Evolutionary conservation across 2,113 vertebrate species (phyloP), one percentile per base, ranked within the genome.

Genomic region (Ammospiza caudacuta): DNA sequence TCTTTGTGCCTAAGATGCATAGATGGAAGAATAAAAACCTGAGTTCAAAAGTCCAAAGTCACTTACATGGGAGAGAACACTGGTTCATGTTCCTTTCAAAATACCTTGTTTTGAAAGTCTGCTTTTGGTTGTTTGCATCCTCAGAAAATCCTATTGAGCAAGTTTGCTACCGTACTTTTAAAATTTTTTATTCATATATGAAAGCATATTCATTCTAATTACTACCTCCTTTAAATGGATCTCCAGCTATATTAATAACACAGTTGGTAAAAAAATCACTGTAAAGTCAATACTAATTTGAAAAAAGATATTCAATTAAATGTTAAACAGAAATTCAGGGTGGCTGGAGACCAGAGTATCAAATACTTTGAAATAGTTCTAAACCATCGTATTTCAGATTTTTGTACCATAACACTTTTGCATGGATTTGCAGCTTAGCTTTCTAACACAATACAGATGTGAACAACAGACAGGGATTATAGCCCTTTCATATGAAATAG

Each of bases 401-500:
- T 93, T 92, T 93, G 69, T 92, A 78, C 90, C 85, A 8, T 51
- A 92, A 88, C 90, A 75, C 66, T 91, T 91, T 72, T 83, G 59
- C 68, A 76, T 74, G 76, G 84, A 81, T 95, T 92, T 91, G 55
- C 75, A 83, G 66, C 62, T 90, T 57, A 92, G 24, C 54, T 83
- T 94, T 93, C 90, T 94, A 95, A 93, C 92, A 93, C 59, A 58
- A 85, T 54, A 67, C 73, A 96, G 91, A 92, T 91, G 87, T 68
- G 70, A 62, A 95, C 95, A 67, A 96, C 95, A 95, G 85, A 83
- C 77, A 84, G 1, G 12, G 67, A 96, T 94, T 96, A 96, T n/a
- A 95, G 57, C 19, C 67, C 77, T 95, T 97, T 96, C 76, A 89
- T 64, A 77, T 82, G 79, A 96, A 96, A 70, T 67, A 95, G 66